Conservation (phyloP, 2,888 invertebrate species). For the Seladonia tumulorum region DNA sequence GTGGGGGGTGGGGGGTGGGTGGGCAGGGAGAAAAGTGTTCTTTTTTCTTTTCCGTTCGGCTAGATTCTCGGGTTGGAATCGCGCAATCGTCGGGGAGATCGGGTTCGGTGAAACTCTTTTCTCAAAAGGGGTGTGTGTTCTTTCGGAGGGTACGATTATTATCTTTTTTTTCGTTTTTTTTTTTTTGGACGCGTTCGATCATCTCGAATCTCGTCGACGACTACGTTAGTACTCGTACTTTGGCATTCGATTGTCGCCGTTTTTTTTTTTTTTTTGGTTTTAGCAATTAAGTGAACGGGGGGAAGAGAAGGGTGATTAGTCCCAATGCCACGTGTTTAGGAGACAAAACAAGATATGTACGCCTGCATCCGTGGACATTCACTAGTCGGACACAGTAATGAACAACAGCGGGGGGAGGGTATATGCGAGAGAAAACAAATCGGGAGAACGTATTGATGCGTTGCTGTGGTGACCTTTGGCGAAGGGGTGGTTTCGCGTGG, state of each 20-base stretch:
- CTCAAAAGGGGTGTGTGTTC: background rate
- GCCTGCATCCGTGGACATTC: slow-evolving; percentile 52
- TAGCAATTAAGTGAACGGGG: background rate
- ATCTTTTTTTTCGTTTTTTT: background rate
- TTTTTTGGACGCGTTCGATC: slow-evolving; percentile 30
- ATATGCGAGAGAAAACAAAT: slow-evolving; percentile 59
- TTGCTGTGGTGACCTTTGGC: slow-evolving; percentile 46
- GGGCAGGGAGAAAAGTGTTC: slow-evolving; percentile 40
- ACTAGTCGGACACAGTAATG: slow-evolving; percentile 65
- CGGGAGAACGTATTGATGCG: slow-evolving; percentile 1
- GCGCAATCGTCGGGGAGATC: background rate
- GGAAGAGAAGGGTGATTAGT: slow-evolving; percentile 49
- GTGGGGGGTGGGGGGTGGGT: slow-evolving; percentile 52
- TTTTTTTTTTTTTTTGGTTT: background rate
- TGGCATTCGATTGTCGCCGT: slow-evolving; percentile 50
- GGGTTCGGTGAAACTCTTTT: background rate
- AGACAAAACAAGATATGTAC: slow-evolving; percentile 38
- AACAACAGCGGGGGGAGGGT: slow-evolving; percentile 68
- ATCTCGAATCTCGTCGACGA: slow-evolving; percentile 63
- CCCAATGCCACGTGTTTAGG: slow-evolving; percentile 48
- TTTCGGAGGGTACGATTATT: background rate
- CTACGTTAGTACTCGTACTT: slow-evolving; percentile 60
- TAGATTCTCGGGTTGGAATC: background rate
- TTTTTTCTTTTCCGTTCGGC: background rate
- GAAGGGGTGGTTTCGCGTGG: slow-evolving; percentile 30